phyloP scores from a whole-genome alignment of 2,888 invertebrate genomes.

The Hedya salicella region DNA sequence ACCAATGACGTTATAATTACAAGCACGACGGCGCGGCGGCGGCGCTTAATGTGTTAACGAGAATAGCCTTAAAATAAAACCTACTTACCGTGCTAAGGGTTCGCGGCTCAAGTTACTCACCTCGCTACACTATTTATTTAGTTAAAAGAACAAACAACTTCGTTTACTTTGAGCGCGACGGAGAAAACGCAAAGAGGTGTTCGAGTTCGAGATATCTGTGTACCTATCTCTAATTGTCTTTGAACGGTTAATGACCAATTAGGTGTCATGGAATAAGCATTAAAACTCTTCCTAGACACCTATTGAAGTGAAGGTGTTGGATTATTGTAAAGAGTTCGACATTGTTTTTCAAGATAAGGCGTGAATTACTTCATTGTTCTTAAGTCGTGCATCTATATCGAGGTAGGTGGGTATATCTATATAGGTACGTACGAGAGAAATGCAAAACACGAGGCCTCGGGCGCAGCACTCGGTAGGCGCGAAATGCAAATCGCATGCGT shows the following conservation, averaged over 20 bases:
- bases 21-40: constrained; percentile 8
- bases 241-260: constrained; percentile 58
- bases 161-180: constrained; percentile 56
- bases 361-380: constrained; percentile 43
- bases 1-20: constrained; percentile 29
- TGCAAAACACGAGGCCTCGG: constrained; percentile 59
- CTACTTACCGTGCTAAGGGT: constrained; percentile 26
- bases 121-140: constrained; percentile 56
- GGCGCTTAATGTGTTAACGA: constrained; percentile 29
- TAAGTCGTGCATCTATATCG: constrained; percentile 22
- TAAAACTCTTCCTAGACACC: too few species aligned
- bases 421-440: constrained; percentile 63
- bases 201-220: constrained; percentile 59
- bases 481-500: constrained; percentile 78
- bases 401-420: constrained; percentile 46
- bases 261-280: constrained; percentile 49
- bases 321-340: constrained; percentile 50
- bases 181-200: constrained; percentile 61
- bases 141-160: constrained; percentile 64
- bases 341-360: constrained; percentile 50
- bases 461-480: constrained; percentile 64
- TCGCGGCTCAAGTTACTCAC: constrained; percentile 37
- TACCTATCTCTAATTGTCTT: constrained; percentile 61
- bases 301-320: constrained; percentile 46
- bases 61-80: constrained; percentile 37